Conservation (phyloP, 2,113 vertebrate genomes). For the Bujurquina vittata region DNA sequence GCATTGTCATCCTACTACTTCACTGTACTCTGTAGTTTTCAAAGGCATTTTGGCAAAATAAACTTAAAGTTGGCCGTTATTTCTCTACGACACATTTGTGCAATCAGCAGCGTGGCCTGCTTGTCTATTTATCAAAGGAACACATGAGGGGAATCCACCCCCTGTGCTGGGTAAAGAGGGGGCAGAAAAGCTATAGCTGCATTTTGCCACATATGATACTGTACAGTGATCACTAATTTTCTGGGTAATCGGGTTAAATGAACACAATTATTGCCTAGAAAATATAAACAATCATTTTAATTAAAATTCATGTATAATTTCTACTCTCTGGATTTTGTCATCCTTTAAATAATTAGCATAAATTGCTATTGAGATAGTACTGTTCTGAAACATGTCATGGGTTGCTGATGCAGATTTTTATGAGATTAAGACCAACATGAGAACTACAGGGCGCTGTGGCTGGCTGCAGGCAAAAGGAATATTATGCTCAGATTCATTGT, state of each 20-base stretch:
- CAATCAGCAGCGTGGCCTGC: constrained; percentile 1
- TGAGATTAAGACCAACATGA: constrained; percentile 36
- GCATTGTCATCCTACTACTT: background rate
- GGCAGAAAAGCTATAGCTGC: background rate
- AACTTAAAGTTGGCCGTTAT: background rate
- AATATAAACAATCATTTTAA: background rate
- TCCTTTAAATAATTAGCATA: background rate
- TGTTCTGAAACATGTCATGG: background rate
- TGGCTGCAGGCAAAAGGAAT: constrained; percentile 61
- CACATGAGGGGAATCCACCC: background rate
- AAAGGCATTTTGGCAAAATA: background rate
- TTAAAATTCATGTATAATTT: background rate
- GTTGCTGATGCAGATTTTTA: constrained; percentile 13
- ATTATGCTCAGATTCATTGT: constrained; percentile 66
- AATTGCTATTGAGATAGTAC: background rate
- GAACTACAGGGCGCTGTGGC: constrained; percentile 25
- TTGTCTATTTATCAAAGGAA: constrained; percentile 5
- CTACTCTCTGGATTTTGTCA: background rate
- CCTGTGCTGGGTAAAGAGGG: background rate
- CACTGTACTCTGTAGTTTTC: background rate
- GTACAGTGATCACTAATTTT: background rate
- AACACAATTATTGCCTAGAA: background rate
- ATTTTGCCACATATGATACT: background rate
- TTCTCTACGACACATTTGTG: background rate
- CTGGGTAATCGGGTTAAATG: background rate